Conservation (phyloP, 2,888 invertebrate species). For the Stegophylla sp. region DNA sequence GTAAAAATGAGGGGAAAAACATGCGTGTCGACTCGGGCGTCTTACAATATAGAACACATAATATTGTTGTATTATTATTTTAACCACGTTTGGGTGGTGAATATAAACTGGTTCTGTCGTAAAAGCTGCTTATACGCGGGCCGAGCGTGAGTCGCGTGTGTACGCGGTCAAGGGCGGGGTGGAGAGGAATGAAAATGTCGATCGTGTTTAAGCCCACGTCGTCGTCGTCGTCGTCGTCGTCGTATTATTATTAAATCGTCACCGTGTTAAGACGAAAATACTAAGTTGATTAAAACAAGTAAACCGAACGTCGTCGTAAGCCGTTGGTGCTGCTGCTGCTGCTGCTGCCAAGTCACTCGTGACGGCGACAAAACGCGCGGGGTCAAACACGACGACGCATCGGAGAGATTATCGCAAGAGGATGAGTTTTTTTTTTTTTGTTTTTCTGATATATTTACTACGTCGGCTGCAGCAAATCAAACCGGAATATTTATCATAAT, state of each 20-base stretch:
- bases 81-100: neutral
- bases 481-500: neutral
- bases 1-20: neutral
- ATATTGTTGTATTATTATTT: too few species aligned
- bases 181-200: neutral
- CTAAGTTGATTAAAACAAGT: constrained; percentile 13
- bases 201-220: neutral
- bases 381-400: neutral
- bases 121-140: neutral
- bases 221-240: neutral
- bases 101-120: neutral
- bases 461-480: neutral
- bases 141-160: neutral
- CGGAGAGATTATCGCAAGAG: too few species aligned
- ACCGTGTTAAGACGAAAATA: neutral
- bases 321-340: too few species aligned
- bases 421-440: too few species aligned
- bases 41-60: neutral
- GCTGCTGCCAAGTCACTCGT: neutral
- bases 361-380: neutral
- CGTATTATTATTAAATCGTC: neutral
- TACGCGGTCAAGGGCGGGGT: neutral
- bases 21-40: neutral
- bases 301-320: neutral
- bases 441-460: neutral